Conservation (phyloP, 2,113 vertebrate species). For the Alosa alosa region DNA sequence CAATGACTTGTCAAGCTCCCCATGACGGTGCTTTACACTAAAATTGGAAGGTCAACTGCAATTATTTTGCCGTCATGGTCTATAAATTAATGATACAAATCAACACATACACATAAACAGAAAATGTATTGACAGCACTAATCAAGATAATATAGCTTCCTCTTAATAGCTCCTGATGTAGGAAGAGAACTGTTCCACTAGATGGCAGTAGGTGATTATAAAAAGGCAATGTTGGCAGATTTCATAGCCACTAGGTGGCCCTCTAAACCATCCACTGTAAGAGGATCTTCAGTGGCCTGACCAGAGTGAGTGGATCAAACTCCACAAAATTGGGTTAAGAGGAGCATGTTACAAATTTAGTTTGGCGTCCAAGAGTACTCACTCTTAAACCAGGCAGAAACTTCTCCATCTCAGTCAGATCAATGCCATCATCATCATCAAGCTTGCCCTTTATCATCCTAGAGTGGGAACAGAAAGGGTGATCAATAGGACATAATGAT, state of each 20-base stretch:
- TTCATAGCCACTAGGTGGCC: constrained; percentile 49
- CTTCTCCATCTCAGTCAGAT: constrained; percentile 92
- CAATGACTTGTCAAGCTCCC: background rate
- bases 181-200: constrained; percentile 20
- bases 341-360: background rate
- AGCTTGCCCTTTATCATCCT: constrained; percentile 89
- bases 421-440: constrained; percentile 87
- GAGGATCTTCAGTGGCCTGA: background rate
- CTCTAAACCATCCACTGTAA: constrained; percentile 7
- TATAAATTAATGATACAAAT: no score
- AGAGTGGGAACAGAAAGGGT: constrained; percentile 31
- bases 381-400: constrained; percentile 89
- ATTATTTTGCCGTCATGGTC: no score
- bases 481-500: background rate
- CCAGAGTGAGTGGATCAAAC: constrained; percentile 19
- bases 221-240: background rate
- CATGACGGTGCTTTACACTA: no score
- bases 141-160: no score
- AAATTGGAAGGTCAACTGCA: no score
- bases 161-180: background rate
- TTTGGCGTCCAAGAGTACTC: constrained; percentile 51
- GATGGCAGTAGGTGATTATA: constrained; percentile 30
- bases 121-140: no score
- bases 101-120: no score
- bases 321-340: background rate